Percentiles rank a stretch among this genome's conserved stretches.
Conservation (phyloP, 2,888 invertebrate species). For the Parnassius mnemosyne region DNA sequence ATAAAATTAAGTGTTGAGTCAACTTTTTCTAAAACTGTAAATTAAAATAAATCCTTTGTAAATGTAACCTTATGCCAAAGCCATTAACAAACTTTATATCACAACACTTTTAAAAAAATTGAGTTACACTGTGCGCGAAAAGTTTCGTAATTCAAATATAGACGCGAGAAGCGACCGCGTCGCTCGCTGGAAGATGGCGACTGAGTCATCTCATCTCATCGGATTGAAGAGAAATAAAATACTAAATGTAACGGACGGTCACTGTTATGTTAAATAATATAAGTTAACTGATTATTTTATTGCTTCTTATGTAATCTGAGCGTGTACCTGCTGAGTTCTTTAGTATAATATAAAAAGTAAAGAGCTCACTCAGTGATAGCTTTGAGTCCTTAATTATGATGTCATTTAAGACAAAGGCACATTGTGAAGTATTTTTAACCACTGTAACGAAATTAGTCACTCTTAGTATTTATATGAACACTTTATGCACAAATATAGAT, state of each 20-base stretch:
- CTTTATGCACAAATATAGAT: neutral
- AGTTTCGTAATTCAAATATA: conserved; percentile 39
- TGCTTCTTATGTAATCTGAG: conserved; percentile 11
- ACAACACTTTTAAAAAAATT: conserved; percentile 26
- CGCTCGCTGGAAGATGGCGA: conserved; percentile 55
- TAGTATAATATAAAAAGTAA: neutral
- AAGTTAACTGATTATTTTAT: conserved; percentile 15
- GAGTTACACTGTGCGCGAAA: conserved; percentile 22
- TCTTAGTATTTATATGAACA: neutral
- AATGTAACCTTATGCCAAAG: neutral
- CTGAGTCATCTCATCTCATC: conserved; percentile 68
- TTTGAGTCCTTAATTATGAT: conserved; percentile 1
- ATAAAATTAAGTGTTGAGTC: neutral
- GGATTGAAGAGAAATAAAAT: conserved; percentile 43
- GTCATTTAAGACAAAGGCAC: conserved; percentile 18
- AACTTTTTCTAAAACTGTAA: neutral
- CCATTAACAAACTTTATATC: conserved; percentile 1
- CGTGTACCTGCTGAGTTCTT: neutral
- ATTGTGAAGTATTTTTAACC: conserved; percentile 16
- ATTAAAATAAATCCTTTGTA: conserved; percentile 2
- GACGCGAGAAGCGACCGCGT: conserved; percentile 41
- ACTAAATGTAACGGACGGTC: conserved; percentile 11
- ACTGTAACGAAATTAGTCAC: conserved; percentile 2
- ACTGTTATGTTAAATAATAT: conserved; percentile 14
- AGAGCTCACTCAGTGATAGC: conserved; percentile 13